Conservation (phyloP, 2,113 vertebrate species). For the Ranitomeya imitator region DNA sequence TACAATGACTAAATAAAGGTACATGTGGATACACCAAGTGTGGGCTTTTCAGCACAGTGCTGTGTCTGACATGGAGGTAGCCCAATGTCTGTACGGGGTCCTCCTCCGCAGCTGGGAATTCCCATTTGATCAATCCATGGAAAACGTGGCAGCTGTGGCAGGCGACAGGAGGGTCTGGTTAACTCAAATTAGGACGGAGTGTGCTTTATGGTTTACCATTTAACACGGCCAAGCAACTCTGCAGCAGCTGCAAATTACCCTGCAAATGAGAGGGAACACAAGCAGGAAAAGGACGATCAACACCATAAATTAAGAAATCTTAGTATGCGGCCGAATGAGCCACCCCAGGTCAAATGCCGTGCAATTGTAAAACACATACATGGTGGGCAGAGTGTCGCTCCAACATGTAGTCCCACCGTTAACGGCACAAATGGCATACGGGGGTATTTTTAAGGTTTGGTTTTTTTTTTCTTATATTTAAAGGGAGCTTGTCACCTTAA, state of each 20-base stretch:
- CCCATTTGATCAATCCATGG: slow-evolving; percentile 65
- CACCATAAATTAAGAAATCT: background rate
- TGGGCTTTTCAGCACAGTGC: slow-evolving; percentile 52
- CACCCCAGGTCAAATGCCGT: too few species aligned
- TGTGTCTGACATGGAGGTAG: slow-evolving; percentile 65
- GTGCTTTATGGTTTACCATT: slow-evolving; percentile 90
- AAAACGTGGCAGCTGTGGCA: slow-evolving; percentile 81
- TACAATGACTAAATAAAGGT: slow-evolving; percentile 70
- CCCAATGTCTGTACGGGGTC: slow-evolving; percentile 63
- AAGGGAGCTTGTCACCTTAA: too few species aligned
- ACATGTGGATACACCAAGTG: slow-evolving; percentile 57
- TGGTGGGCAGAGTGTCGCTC: too few species aligned
- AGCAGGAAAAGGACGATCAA: background rate
- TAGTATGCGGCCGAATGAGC: too few species aligned
- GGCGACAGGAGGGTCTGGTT: slow-evolving; percentile 65
- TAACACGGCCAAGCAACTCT: slow-evolving; percentile 92
- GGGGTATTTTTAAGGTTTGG: too few species aligned
- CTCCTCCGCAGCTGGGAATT: slow-evolving; percentile 72
- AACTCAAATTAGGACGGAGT: slow-evolving; percentile 58
- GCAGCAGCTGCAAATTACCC: slow-evolving; percentile 95
- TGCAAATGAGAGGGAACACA: slow-evolving; percentile 67
- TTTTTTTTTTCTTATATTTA: too few species aligned
- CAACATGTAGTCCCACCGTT: too few species aligned
- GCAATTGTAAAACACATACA: too few species aligned
- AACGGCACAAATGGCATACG: too few species aligned